Base-by-base conservation (phyloP, 2,888 invertebrate genomes). In the Phrixothrix hirtus region DNA sequence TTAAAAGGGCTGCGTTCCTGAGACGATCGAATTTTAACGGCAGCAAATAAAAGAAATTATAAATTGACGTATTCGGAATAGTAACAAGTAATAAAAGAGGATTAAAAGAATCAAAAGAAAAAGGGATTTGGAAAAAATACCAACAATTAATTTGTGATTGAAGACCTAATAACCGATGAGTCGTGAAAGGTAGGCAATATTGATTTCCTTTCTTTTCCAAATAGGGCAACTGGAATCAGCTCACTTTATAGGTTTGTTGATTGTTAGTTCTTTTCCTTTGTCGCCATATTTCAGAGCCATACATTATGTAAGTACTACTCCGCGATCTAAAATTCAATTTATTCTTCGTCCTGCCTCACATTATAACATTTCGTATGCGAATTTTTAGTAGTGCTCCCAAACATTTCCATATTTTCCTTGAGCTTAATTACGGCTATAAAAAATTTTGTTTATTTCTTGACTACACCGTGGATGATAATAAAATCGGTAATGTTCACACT, bases 251-350 rank as follows among this genome's bases (percentile, higher is more conserved):
- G 55, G 55, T 59, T 61, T 61, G 60, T 61, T 59, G 60, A 60
- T 60, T 60, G 60, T 60, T 60, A 60, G 57, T 60, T 58, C 57
- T 61, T 59, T 58, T 57, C 59, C 57, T 61, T 61, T 59, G 60
- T 61, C 60, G 59, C 58, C 57, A 61, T 61, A 59, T 61, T 61
- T 61, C 58, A 61, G 53, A 38, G 55, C 57, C 49, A 61, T 61
- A 61, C 55, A 61, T 61, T 59, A 59, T 61, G 59, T 59, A 59
- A 59, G 59, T 50, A 50, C 54, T 32, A 42, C 57, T 46, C 55
- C 56, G 42, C 59, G 55, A 61, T 59, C 59, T 61, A 55, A 61
- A 61, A 61, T 61, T 61, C 60, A 61, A 61, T 61, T 61, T 57
- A 46, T 57, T 49, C 43, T 35, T 49, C 39, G 44, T 50, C 49